Base-by-base conservation (phyloP, 2,797 vertebrate genomes). In the Propithecus deckenii region DNA sequence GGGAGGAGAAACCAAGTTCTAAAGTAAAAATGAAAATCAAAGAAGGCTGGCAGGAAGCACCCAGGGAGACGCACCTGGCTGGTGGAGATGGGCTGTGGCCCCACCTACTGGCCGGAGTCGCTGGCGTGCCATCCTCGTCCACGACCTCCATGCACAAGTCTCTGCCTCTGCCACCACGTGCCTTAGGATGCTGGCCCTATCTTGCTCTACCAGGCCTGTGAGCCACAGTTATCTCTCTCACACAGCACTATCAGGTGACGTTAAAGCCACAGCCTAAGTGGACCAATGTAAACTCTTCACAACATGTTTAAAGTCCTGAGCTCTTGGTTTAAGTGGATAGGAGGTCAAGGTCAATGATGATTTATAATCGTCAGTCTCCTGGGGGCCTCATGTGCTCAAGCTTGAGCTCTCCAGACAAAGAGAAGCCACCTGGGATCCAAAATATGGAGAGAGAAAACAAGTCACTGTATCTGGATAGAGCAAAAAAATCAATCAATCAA, bases 81-180 rank as follows among this genome's bases (percentile, higher is more conserved):
- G 12, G 57, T 71, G 88, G 72, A 52, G 55, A 76, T 65, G 87
- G 65, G 50, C 88, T 96, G 95, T 46, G 97, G 89, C 92, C 97
- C 94, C 95, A 93, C 52, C 96, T 97, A 46, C 94, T 95, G 97
- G 94, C 84, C 63, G 38, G 65, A 97, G 75, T 43, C 5, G 1
- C 50, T 61, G 83, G 22, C 22, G 43, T 83, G 83, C 30, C 65
- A 75, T 79, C 52, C 7, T 72, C 43, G 74, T n/a, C 52, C 65
- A 10, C 69, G 86, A 91, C 93, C 96, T 94, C 96, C 89, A 69
- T 25, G 67, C 71, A 38, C 38, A 55, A 83, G 57, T 74, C 72
- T 81, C 59, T 35, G 46, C 52, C 71, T 81, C 74, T 95, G 57
- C 50, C 57, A 79, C 63, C 18, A 4, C 15, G 35, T 13, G 32